Percentiles rank a stretch among this genome's conserved stretches.
phyloP scores from a whole-genome alignment of 2,113 vertebrate genomes.

The Sceloporus undulatus region DNA sequence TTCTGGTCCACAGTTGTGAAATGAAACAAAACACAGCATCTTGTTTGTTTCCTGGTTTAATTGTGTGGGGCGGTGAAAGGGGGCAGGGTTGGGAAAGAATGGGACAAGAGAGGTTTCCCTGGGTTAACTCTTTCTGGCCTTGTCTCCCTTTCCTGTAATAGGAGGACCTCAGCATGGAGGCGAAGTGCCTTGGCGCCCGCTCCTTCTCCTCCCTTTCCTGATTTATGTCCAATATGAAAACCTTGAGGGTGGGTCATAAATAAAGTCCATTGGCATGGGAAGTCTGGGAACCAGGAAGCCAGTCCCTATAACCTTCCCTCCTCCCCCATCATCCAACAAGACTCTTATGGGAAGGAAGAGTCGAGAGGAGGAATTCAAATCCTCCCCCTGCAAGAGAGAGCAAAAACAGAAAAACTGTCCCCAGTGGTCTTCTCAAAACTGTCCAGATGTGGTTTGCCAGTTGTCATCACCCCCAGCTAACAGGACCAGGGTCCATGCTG shows the following conservation, averaged over 20 bases:
- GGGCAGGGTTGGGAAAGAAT: not conserved
- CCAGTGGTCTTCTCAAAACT: too few relatives aligned
- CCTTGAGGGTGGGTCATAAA: conserved; percentile 61
- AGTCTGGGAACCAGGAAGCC: conserved; percentile 69
- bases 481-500: too few relatives aligned
- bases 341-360: not conserved
- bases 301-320: conserved; percentile 10
- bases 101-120: not conserved
- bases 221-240: conserved; percentile 56
- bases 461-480: not conserved
- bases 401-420: too few relatives aligned
- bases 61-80: conserved; percentile 69
- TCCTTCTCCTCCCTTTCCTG: not conserved
- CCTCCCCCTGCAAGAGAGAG: not conserved
- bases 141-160: conserved; percentile 23
- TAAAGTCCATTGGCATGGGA: conserved; percentile 54
- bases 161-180: not conserved
- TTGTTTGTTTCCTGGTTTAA: conserved; percentile 83
- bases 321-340: not conserved
- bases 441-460: not conserved
- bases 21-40: conserved; percentile 76
- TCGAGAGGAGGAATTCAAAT: not conserved
- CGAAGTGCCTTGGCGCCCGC: not conserved
- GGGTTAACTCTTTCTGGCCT: conserved; percentile 71
- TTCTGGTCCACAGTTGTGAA: conserved; percentile 79